Conservation (phyloP, 2,888 invertebrate genomes). For the Machimus atricapillus region DNA sequence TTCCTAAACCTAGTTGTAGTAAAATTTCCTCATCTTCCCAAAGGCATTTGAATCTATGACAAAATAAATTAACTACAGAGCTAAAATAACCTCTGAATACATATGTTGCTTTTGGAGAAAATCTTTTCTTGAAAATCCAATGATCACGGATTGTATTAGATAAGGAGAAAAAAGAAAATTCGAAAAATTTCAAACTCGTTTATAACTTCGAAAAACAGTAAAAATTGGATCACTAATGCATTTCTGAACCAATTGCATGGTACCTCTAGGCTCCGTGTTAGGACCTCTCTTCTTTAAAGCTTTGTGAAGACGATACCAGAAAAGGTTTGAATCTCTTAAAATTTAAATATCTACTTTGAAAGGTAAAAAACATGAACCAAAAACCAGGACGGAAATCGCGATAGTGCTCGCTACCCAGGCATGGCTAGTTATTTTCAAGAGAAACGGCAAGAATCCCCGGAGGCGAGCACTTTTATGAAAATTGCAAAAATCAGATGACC, state of each 20-base stretch:
- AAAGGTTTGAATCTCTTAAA: background rate
- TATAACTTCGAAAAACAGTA: no score
- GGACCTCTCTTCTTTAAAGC: background rate
- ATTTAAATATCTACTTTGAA: background rate
- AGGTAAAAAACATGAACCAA: background rate
- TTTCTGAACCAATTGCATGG: background rate
- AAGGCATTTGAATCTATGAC: no score
- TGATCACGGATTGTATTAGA: no score
- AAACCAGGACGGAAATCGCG: background rate
- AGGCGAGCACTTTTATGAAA: background rate
- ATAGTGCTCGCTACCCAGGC: background rate
- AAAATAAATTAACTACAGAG: no score
- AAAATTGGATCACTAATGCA: no score
- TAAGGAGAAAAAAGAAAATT: no score
- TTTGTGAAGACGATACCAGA: background rate
- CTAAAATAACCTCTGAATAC: no score
- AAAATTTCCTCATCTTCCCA: no score
- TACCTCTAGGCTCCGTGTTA: background rate
- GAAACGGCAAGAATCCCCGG: background rate
- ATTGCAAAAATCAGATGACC: slow-evolving; percentile 22
- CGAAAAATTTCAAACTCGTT: no score
- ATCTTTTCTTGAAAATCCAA: no score
- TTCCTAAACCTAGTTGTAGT: no score
- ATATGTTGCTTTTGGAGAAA: no score
- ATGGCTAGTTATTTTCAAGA: background rate